Evolutionary conservation across 2,888 invertebrate genomes (phyloP), one percentile per base, ranked within the genome.

Genomic region (Eupithecia centaureata): DNA sequence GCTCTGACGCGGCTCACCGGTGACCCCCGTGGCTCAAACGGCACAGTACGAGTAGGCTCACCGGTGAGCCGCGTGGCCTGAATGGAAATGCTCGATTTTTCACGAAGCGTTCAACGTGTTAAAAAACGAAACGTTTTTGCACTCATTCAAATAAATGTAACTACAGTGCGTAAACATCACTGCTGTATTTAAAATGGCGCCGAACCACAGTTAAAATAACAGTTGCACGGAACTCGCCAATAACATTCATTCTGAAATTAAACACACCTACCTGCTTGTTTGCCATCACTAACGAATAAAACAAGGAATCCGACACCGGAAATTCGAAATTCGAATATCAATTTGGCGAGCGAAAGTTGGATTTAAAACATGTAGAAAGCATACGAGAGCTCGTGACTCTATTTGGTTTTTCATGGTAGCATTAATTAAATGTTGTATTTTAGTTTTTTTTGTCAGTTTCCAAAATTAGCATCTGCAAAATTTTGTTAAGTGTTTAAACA

Each of bases 191-290:
- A 85, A 88, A 86, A 86, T 84, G 85, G 56, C 87, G 84, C 90
- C 88, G 90, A 88, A 13, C 18, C 57, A 57, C 5, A 33, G 57
- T 22, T 57, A 22, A 33, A 57, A 33, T 22, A 57, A 30, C 30
- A 33, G 18, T 30, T 18, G 57, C 57, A 30, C 12, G 57, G 57
- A 89, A 88, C 89, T 83, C 87, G 77, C 85, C 92, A 91, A 92
- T 91, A 91, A 91, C 92, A 92, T 91, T 91, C 89, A 91, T 92
- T 92, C 87, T 90, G 83, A 90, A 92, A 92, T 93, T 92, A 92
- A 93, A 93, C 91, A 92, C 89, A 90, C 83, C 89, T 88, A 92
- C 92, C 91, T 91, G 91, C 83, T 84, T 92, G 88, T 92, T 92
- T 92, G 89, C 91, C 86, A 87, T 89, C 88, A 80, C 88, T 87